Evolutionary conservation across 1,140 invertebrate species (phyloP).

Genomic region (Hestina assimilis): DNA sequence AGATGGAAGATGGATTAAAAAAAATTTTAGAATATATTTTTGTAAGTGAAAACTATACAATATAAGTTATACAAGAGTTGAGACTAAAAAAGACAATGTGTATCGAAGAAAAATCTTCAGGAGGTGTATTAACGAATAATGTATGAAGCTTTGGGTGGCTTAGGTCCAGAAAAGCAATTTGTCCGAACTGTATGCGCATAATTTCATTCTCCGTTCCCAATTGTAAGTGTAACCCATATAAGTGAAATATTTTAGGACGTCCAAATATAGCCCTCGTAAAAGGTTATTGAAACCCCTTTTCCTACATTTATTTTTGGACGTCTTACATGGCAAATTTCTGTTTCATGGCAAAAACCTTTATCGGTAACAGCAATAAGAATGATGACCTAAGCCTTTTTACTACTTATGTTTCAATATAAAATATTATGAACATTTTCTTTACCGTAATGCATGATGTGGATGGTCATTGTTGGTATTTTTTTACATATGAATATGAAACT

Average conservation of each 20-base stretch:
- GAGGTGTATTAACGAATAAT: background rate
- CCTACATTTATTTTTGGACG: conserved; percentile 6
- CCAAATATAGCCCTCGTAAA: conserved; percentile 29
- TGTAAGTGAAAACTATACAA: too few species aligned
- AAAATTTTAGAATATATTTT: too few species aligned
- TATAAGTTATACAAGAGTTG: too few species aligned
- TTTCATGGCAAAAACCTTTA: conserved; percentile 12
- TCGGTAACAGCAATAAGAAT: background rate
- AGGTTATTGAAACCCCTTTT: conserved; percentile 20
- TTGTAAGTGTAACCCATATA: conserved; percentile 13
- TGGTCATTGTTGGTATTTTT: too few species aligned
- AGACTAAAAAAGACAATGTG: too few species aligned
- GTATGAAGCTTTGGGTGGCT: background rate
- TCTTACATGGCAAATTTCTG: conserved; percentile 18
- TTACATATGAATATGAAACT: too few species aligned
- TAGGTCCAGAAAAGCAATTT: conserved; percentile 16
- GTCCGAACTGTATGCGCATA: conserved; percentile 20
- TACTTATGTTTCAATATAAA: background rate
- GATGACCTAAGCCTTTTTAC: conserved; percentile 1
- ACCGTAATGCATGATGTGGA: background rate
- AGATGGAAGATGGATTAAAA: too few species aligned
- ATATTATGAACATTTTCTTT: background rate
- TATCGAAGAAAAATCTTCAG: too few species aligned
- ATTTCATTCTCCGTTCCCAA: conserved; percentile 9
- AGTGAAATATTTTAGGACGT: conserved; percentile 25